Percentiles rank a stretch among this genome's conserved stretches.
These are phyloP conservation scores for Limulus polyphemus DNA, from an alignment of 2,888 invertebrate genomes.

Conservation along the genomic window DNA sequence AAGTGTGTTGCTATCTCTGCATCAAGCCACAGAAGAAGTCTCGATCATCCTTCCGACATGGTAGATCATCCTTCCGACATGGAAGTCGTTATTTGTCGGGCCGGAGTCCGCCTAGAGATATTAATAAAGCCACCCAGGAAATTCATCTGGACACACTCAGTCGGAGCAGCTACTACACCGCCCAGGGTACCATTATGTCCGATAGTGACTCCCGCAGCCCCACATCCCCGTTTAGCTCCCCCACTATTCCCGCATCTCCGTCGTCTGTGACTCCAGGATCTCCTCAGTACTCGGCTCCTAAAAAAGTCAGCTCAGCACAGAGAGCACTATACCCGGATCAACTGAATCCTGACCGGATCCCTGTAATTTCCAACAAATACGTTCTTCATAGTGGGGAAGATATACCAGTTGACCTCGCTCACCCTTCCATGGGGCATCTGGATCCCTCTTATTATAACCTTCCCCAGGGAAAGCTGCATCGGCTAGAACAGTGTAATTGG, in stretches of 20 bases:
- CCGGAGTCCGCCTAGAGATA: too few species aligned
- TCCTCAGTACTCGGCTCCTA: background rate
- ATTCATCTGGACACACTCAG: background rate
- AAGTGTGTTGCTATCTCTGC: conserved; percentile 72
- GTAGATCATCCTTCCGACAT: background rate
- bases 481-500: too few species aligned
- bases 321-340: conserved; percentile 7
- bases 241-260: background rate
- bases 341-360: conserved; percentile 32
- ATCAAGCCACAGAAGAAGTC: conserved; percentile 52
- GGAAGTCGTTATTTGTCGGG: background rate
- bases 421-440: too few species aligned
- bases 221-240: background rate
- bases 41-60: conserved; percentile 28
- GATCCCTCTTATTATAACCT: too few species aligned
- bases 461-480: too few species aligned
- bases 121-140: background rate
- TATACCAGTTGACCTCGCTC: too few species aligned
- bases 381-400: too few species aligned
- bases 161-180: too few species aligned
- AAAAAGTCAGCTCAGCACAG: background rate
- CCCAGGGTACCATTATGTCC: too few species aligned
- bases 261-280: background rate
- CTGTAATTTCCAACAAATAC: conserved; percentile 58
- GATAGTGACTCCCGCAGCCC: background rate